These are phyloP conservation scores for Nudaria mundana DNA, from an alignment of 2,888 invertebrate species.

Conservation along the genomic window DNA sequence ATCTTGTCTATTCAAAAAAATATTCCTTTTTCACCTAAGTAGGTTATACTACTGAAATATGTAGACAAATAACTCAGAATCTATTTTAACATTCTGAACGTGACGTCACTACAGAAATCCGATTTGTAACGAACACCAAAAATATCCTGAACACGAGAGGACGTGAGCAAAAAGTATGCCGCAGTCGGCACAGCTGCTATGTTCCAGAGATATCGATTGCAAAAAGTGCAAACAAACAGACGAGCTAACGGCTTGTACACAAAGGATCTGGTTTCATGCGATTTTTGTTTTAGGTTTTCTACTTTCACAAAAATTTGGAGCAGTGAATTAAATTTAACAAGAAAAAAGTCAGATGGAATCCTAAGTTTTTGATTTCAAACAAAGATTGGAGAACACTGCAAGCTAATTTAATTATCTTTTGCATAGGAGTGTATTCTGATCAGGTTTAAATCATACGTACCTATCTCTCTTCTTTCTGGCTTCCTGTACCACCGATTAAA, in stretches of 20 bases:
- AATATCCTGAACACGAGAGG: slow-evolving; percentile 38
- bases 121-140: slow-evolving; percentile 32
- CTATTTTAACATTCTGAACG: slow-evolving; percentile 13
- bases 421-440: no score
- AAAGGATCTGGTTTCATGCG: slow-evolving; percentile 31
- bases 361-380: no score
- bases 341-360: no score
- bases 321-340: background rate
- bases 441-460: no score
- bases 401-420: no score
- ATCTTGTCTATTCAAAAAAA: no score
- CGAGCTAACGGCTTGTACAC: slow-evolving; percentile 52
- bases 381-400: no score
- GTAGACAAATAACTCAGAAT: background rate
- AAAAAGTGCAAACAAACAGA: slow-evolving; percentile 61
- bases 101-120: slow-evolving; percentile 27
- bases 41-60: background rate
- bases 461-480: no score
- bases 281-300: slow-evolving; percentile 22
- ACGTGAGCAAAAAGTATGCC: slow-evolving; percentile 41
- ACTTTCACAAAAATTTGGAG: slow-evolving; percentile 13
- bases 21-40: no score
- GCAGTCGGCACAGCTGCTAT: slow-evolving; percentile 60
- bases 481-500: no score
- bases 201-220: slow-evolving; percentile 72